Evolutionary conservation across 2,113 vertebrate species (phyloP).

Genomic region (Phalacrocorax pelagicus): DNA sequence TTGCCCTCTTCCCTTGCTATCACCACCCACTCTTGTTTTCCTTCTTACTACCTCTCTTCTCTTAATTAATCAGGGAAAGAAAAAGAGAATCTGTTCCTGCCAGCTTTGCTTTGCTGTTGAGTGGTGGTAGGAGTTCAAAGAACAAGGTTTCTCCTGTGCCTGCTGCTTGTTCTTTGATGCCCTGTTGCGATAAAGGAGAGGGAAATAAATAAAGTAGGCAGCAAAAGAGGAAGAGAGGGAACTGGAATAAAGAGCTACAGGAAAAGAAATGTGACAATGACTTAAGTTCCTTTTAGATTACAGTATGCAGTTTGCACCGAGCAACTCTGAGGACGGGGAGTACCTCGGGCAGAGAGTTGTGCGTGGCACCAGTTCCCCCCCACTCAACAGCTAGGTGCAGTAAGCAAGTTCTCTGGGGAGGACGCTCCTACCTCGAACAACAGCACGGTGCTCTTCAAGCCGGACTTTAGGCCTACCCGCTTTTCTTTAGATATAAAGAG

Average conservation of each 20-base stretch:
- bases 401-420: not conserved
- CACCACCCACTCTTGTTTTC: not conserved
- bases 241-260: not conserved
- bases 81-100: not conserved
- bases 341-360: not conserved
- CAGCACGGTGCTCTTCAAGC: not conserved
- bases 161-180: constrained; percentile 24
- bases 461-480: not conserved
- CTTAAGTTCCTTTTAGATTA: not conserved
- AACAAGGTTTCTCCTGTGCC: not conserved
- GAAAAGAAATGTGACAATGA: not conserved
- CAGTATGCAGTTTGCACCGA: not conserved
- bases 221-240: not conserved
- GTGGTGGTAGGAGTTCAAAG: constrained; percentile 11
- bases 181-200: not conserved
- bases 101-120: not conserved
- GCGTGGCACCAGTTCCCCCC: not conserved
- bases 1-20: not conserved
- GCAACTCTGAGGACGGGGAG: not conserved
- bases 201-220: not conserved
- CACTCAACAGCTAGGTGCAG: not conserved
- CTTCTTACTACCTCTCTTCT: not conserved
- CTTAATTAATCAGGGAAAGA: not conserved
- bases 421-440: not conserved
- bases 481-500: not conserved